Conservation (phyloP, 2,797 vertebrate species). For the Ispidina lecontei region DNA sequence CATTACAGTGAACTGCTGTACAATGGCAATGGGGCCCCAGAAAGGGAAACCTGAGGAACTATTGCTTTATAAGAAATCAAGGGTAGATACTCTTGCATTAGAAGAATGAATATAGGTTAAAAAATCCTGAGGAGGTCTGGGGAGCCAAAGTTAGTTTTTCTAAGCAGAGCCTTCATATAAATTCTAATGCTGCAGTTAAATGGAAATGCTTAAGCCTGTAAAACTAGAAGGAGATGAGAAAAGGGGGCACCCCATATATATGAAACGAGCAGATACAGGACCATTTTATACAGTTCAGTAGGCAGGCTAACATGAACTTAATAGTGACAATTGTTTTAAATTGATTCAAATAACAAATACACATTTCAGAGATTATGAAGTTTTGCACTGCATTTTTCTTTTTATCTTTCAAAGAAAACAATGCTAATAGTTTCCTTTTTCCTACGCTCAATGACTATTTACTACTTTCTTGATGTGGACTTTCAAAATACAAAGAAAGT, state of each 20-base stretch:
- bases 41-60: conserved; percentile 46
- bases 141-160: neutral
- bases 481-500: conserved; percentile 85
- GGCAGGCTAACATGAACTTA: conserved; percentile 69
- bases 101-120: neutral
- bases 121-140: neutral
- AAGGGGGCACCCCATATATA: neutral
- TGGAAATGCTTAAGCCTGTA: conserved; percentile 39
- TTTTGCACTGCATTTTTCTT: conserved; percentile 80
- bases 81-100: conserved; percentile 2
- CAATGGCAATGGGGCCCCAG: conserved; percentile 3
- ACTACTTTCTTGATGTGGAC: conserved; percentile 82
- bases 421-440: conserved; percentile 88
- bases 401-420: conserved; percentile 89
- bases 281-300: conserved; percentile 70
- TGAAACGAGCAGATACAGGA: conserved; percentile 66
- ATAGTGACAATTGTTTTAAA: conserved; percentile 77
- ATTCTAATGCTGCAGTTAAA: conserved; percentile 44
- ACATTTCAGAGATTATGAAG: conserved; percentile 84
- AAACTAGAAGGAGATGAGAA: conserved; percentile 42
- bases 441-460: conserved; percentile 81
- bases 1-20: conserved; percentile 9
- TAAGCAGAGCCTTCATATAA: conserved; percentile 10
- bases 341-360: conserved; percentile 78
- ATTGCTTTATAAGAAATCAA: conserved; percentile 47